phyloP scores from a whole-genome alignment of 1,140 invertebrate species.

The Drosophila gunungcola region DNA sequence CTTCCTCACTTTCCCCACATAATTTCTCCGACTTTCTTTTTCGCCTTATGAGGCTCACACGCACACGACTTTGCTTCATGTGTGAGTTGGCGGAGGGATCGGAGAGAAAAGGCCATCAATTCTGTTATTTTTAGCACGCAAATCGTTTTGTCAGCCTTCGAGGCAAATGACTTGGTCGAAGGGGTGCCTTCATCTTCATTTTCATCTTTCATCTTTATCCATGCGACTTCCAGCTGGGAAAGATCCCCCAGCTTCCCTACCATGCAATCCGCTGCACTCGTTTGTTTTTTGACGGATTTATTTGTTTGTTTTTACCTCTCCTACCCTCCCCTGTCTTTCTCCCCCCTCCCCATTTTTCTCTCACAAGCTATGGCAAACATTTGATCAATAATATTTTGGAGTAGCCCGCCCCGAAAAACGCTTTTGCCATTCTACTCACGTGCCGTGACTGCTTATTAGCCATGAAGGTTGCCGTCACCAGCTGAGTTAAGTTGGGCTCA shows the following conservation, averaged over 20 bases:
- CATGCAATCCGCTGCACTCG: slow-evolving; percentile 24
- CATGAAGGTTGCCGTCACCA: slow-evolving; percentile 59
- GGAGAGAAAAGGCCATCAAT: slow-evolving; percentile 66
- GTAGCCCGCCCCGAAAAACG: slow-evolving; percentile 13
- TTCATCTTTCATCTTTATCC: slow-evolving; percentile 8
- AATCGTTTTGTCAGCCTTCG: slow-evolving; percentile 74
- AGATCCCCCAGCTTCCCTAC: slow-evolving; percentile 10
- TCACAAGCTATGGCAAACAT: slow-evolving; percentile 64
- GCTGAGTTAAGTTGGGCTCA: slow-evolving; percentile 26
- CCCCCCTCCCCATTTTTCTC: slow-evolving; percentile 12
- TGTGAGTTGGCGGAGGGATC: slow-evolving; percentile 9
- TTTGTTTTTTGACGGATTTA: slow-evolving; percentile 37
- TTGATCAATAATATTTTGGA: slow-evolving; percentile 74
- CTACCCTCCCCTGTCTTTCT: background rate
- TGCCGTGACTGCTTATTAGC: slow-evolving; percentile 80
- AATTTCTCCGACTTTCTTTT: slow-evolving; percentile 23
- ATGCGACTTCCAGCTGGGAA: slow-evolving; percentile 35
- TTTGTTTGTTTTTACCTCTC: slow-evolving; percentile 65
- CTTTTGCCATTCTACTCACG: slow-evolving; percentile 46
- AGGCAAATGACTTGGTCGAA: slow-evolving; percentile 12
- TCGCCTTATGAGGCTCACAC: slow-evolving; percentile 54
- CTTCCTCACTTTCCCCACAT: slow-evolving; percentile 2
- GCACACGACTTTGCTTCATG: slow-evolving; percentile 10
- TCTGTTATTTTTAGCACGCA: slow-evolving; percentile 80
- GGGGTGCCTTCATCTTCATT: slow-evolving; percentile 10